These are phyloP conservation scores for Drosophila ercepeae DNA, from an alignment of 1,140 invertebrate genomes.

Conservation along the genomic window DNA sequence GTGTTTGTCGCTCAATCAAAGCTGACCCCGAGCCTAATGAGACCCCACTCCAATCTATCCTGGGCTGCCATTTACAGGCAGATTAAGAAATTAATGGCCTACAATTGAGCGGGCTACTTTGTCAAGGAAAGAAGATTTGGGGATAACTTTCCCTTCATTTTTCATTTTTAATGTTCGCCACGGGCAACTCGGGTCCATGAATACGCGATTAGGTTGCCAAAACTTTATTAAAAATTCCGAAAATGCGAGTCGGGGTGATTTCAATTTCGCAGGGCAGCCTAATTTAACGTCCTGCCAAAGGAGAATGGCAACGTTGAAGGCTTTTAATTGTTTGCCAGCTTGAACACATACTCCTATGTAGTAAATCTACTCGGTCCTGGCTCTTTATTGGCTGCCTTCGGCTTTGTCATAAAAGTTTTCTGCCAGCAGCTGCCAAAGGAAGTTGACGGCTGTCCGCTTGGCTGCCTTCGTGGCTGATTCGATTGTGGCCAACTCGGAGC, in stretches of 20 bases:
- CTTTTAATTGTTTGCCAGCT: constrained; percentile 38
- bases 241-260: constrained; percentile 14
- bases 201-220: constrained; percentile 44
- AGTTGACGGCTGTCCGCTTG: constrained; percentile 31
- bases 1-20: constrained; percentile 51
- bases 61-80: constrained; percentile 35
- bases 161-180: constrained; percentile 55
- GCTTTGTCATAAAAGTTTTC: constrained; percentile 52
- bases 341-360: not conserved
- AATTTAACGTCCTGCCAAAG: constrained; percentile 37
- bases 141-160: constrained; percentile 45
- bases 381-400: constrained; percentile 36
- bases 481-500: constrained; percentile 33
- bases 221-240: constrained; percentile 47
- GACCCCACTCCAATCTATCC: constrained; percentile 7
- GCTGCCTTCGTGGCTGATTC: constrained; percentile 42
- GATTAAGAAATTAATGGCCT: constrained; percentile 60
- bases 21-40: constrained; percentile 42
- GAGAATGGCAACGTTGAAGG: constrained; percentile 23
- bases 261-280: constrained; percentile 22
- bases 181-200: constrained; percentile 41
- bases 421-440: constrained; percentile 34
- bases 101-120: constrained; percentile 48
- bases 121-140: constrained; percentile 34
- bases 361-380: not conserved